Base-by-base conservation (phyloP, 2,888 invertebrate species). In the Phragmatobia fuliginosa region DNA sequence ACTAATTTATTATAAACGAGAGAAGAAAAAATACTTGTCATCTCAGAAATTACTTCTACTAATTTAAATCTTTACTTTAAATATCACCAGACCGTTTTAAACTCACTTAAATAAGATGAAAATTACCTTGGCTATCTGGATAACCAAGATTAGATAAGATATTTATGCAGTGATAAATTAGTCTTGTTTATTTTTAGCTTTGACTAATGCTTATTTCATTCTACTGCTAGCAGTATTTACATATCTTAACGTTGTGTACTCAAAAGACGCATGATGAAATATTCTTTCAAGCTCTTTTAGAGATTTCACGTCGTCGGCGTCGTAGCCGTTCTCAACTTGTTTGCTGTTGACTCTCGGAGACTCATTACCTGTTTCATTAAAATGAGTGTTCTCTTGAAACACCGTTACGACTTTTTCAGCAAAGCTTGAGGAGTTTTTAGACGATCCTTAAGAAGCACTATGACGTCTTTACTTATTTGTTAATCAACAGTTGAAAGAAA, bases 341-440 rank as follows among this genome's bases (percentile, higher is more conserved):
- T 90, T 90, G 87, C 87, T 86, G 89, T 90, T 86, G 89, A 87
- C 89, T 90, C 86, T 83, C 81, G 72, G 81, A 86, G 88, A 83
- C 88, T 91, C 91, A 91, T 92, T 92, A 92, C 88, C 88, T 90
- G 91, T 90, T 91, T 93, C 92, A 93, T 93, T 94, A 91, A 91
- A 88, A 86, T 85, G 85, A 91, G 91, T 86, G 83, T 83, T 83
- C 90, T 86, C 86, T 87, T 83, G 76, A 85, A 85, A 86, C 85
- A 86, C 83, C 78, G 76, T 81, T 78, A 81, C 78, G 82, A 79
- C 82, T 85, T 85, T 83, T 71, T 71, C 71, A 76, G 80, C 68
- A 61, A 77, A 56, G 58, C 68, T 72, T 67, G 28, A n/a, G 75
- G 68, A 56, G 60, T 74, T 71, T 45, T 59, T 75, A 68, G 68